These are phyloP conservation scores for Hirtodrosophila alboralis DNA, from an alignment of 2,888 invertebrate species.

Conservation along the genomic window DNA sequence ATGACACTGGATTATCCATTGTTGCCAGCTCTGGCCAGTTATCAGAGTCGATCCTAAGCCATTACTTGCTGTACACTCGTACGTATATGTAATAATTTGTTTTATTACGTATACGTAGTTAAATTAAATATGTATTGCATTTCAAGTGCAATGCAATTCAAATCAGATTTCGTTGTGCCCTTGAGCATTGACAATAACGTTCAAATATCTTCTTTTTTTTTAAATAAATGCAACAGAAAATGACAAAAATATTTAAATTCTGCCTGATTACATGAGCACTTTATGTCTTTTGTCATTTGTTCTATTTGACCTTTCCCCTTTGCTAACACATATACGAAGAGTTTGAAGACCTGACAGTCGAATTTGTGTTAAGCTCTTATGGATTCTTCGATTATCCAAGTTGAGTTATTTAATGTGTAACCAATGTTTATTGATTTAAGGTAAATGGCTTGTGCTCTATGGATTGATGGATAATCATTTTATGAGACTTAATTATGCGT, in stretches of 20 bases:
- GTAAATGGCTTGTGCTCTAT: conserved; percentile 4
- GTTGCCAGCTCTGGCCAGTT: conserved; percentile 69
- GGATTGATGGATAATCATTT: conserved; percentile 14
- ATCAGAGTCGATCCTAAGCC: conserved; percentile 46
- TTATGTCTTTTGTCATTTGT: conserved; percentile 42
- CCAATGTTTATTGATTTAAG: conserved; percentile 42
- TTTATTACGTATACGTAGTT: conserved; percentile 57
- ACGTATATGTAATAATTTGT: conserved; percentile 64
- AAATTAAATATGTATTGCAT: conserved; percentile 64
- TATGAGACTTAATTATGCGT: conserved; percentile 7
- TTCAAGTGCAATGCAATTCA: conserved; percentile 69
- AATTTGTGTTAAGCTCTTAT: conserved; percentile 26
- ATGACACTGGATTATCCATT: conserved; percentile 80
- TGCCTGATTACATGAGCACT: conserved; percentile 49
- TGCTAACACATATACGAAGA: neutral
- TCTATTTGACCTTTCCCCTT: conserved; percentile 50
- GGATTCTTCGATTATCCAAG: conserved; percentile 32
- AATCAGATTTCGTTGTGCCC: conserved; percentile 55
- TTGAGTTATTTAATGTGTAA: conserved; percentile 39
- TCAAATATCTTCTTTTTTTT: conserved; percentile 32
- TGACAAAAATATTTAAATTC: conserved; percentile 72
- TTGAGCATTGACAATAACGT: conserved; percentile 51
- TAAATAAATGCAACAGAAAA: conserved; percentile 36
- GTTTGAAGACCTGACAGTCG: conserved; percentile 26
- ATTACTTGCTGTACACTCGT: conserved; percentile 8